Percentiles rank a stretch among this genome's conserved stretches.
Conservation (phyloP, 2,113 vertebrate genomes). For the Camelus dromedarius region DNA sequence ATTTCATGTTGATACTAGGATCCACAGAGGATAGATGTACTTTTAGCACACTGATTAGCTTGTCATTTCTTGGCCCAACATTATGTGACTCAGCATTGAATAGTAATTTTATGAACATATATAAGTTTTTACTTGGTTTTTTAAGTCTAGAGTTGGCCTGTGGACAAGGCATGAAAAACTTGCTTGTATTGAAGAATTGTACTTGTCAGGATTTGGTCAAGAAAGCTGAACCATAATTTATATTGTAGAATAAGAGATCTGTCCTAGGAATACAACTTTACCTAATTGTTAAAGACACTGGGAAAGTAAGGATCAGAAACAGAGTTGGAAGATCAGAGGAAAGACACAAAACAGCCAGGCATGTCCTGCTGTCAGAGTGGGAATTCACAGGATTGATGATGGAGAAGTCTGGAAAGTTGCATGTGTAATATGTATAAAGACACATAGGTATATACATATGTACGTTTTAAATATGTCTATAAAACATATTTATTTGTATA, state of each 20-base stretch:
- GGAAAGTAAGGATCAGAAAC: constrained; percentile 28
- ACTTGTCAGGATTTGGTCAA: neutral
- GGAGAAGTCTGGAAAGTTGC: neutral
- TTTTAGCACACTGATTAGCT: constrained; percentile 35
- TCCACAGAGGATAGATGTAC: neutral
- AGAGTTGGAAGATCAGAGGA: neutral
- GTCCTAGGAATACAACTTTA: neutral
- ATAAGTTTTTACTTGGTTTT: neutral
- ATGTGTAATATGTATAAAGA: neutral
- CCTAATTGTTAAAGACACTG: neutral
- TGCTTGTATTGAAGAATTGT: neutral
- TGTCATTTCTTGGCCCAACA: neutral
- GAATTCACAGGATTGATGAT: neutral
- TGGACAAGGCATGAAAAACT: neutral
- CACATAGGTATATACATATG: neutral
- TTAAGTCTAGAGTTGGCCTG: constrained; percentile 38
- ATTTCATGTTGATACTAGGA: constrained; percentile 25
- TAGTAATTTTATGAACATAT: neutral
- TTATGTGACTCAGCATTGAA: neutral
- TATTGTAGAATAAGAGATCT: constrained; percentile 27
- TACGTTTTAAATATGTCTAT: neutral
- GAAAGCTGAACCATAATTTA: constrained; percentile 7
- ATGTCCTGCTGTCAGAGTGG: neutral
- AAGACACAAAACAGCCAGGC: neutral
- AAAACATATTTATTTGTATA: neutral